These are phyloP conservation scores for Epinephelus cyanopodus DNA, from an alignment of 2,113 vertebrate species.

Conservation along the genomic window DNA sequence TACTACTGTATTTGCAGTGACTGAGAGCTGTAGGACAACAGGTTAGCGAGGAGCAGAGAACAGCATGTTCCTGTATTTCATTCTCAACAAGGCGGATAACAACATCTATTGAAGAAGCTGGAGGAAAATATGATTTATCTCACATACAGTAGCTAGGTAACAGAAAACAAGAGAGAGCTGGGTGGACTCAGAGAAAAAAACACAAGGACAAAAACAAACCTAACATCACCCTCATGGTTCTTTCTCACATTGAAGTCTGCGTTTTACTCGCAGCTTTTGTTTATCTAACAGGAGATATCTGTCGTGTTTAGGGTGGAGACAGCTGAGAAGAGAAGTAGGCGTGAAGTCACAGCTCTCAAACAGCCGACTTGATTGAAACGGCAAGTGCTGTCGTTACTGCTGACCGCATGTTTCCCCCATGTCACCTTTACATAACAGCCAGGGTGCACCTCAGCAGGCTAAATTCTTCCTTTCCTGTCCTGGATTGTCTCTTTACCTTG, in stretches of 20 bases:
- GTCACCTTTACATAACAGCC: slow-evolving; percentile 68
- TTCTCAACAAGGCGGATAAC: slow-evolving; percentile 23
- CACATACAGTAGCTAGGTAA: not conserved
- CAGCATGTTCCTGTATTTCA: slow-evolving; percentile 55
- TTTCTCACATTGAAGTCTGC: not conserved
- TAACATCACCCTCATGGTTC: not conserved
- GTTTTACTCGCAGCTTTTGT: slow-evolving; percentile 12
- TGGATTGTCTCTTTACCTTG: not conserved
- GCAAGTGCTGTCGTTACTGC: slow-evolving; percentile 30
- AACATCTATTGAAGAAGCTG: not conserved
- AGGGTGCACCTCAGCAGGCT: slow-evolving; percentile 4
- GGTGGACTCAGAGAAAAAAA: not conserved
- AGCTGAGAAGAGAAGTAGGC: not conserved
- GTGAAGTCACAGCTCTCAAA: slow-evolving; percentile 52
- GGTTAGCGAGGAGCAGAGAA: slow-evolving; percentile 38
- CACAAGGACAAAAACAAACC: not conserved
- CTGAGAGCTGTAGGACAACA: slow-evolving; percentile 40
- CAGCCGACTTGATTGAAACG: slow-evolving; percentile 45
- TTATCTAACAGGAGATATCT: slow-evolving; percentile 17
- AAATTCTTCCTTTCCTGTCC: slow-evolving; percentile 20
- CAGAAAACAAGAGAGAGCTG: not conserved
- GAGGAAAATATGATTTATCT: slow-evolving; percentile 21
- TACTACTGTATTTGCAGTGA: slow-evolving; percentile 36
- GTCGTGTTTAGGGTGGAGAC: slow-evolving; percentile 4
- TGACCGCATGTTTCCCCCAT: slow-evolving; percentile 51